phyloP scores from a whole-genome alignment of 2,113 vertebrate genomes.

The Potamarius usumacintae region DNA sequence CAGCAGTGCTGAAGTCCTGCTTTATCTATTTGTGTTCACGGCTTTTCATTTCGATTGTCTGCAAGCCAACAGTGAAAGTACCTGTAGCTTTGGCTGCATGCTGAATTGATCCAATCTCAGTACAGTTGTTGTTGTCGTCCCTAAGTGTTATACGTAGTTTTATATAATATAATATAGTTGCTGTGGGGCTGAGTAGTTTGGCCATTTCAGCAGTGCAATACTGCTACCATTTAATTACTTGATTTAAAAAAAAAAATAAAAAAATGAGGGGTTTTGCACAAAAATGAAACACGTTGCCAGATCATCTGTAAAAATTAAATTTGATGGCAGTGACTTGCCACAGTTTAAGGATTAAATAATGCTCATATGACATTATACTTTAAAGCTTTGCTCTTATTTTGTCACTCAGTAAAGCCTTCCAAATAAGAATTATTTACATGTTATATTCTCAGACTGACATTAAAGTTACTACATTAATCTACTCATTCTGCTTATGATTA shows the following conservation, averaged over 20 bases:
- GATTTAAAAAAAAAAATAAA: background rate
- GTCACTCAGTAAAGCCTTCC: slow-evolving; percentile 5
- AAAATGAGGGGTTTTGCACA: background rate
- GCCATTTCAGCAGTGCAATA: background rate
- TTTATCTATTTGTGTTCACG: slow-evolving; percentile 24
- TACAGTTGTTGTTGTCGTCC: too few relatives aligned
- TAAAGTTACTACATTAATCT: slow-evolving; percentile 74
- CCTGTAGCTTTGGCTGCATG: background rate
- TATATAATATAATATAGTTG: background rate
- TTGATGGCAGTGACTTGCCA: background rate
- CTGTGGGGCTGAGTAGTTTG: background rate
- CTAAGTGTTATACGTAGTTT: too few relatives aligned
- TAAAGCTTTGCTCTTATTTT: slow-evolving; percentile 8
- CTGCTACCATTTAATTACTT: background rate
- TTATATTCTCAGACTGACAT: slow-evolving; percentile 66
- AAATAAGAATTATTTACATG: slow-evolving; percentile 58
- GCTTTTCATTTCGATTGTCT: slow-evolving; percentile 1
- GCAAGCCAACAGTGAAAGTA: background rate
- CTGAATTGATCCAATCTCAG: background rate
- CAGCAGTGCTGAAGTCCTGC: slow-evolving; percentile 19
- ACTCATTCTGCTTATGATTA: slow-evolving; percentile 71
- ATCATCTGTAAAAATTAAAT: background rate
- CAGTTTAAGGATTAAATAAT: background rate
- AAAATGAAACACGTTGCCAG: background rate
- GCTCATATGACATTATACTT: background rate